These are phyloP conservation scores for Haliclystus octoradiatus DNA, from an alignment of 30 jellyfish, hydroid and myxozoan genomes.

Conservation along the genomic window DNA sequence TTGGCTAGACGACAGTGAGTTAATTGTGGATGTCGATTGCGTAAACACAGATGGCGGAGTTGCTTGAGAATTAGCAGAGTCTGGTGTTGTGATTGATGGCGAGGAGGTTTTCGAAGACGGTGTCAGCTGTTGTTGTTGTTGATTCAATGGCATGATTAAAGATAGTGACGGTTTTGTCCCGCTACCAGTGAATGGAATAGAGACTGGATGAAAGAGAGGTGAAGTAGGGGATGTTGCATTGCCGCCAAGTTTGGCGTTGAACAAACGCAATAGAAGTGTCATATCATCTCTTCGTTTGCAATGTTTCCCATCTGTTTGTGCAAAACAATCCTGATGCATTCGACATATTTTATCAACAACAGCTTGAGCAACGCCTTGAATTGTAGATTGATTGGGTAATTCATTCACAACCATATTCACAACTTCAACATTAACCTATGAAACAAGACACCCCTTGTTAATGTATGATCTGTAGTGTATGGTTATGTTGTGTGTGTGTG, in stretches of 20 bases:
- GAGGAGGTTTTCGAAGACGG: constrained; percentile 37
- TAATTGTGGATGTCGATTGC: neutral
- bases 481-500: too few relatives aligned
- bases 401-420: constrained; percentile 48
- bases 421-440: constrained; percentile 53
- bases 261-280: constrained; percentile 82
- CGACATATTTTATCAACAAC: constrained; percentile 82
- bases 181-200: constrained; percentile 21
- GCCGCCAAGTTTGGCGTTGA: constrained; percentile 64
- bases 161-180: constrained; percentile 6
- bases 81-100: constrained; percentile 63
- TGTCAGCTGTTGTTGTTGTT: neutral
- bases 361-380: constrained; percentile 85
- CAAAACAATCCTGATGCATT: constrained; percentile 62
- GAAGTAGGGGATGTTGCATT: constrained; percentile 38
- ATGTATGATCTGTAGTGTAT: too few relatives aligned
- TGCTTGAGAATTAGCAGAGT: constrained; percentile 23
- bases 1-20: neutral
- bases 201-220: constrained; percentile 34
- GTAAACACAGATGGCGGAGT: constrained; percentile 48
- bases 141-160: constrained; percentile 17
- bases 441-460: neutral
- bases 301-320: constrained; percentile 22
- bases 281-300: constrained; percentile 91
- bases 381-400: constrained; percentile 51